Evolutionary conservation across 1,140 invertebrate genomes (phyloP), one percentile per base, ranked within the genome.

Genomic region (Heterodera schachtii): DNA sequence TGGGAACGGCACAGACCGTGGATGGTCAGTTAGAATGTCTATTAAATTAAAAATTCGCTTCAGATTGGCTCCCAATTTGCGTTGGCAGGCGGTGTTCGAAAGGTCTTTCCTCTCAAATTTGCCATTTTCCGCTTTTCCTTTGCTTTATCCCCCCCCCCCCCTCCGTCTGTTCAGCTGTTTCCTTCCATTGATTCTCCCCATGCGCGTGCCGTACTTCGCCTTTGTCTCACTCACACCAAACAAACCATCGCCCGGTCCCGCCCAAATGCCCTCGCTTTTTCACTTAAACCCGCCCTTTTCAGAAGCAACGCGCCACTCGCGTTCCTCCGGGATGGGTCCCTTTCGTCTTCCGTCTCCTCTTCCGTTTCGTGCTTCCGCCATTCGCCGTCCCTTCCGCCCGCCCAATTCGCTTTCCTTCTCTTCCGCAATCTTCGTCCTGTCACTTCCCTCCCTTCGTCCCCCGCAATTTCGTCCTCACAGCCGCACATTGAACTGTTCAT

Each of bases 1-100:
- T 82, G 81, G 81, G 81, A 82, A n/a, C 49, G 66, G 74, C 75
- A 82, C 66, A 44, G 80, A 66, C 64, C 81, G 5, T 82, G 81
- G 81, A 82, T 82, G 49, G 52, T 82, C 44, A 8, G 60, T 78
- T n/a, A 78, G 4, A 52, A 11, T 76, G 46, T 41, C 69, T 8
- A 43, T 47, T n/a, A 13, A 73, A 47, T 19, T 13, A 4, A 3
- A 46, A 1, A 71, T 46, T 71, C 11, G 8, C 49, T n/a, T 64
- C 57, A 64, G 57, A 64, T 64, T 16, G 70, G 73, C 49, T 49
- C 47, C 31, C 57, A 74, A 57, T 80, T 74, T 49, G 41, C 46
- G 16, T 9, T 43, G 69, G 16, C 21, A 19, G 49, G 52, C 21
- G 43, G 69, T 44, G 31, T 71, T 9, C 41, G 19, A 60, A 71